phyloP scores from a whole-genome alignment of 2,888 invertebrate genomes.

The Tanypteryx hageni region DNA sequence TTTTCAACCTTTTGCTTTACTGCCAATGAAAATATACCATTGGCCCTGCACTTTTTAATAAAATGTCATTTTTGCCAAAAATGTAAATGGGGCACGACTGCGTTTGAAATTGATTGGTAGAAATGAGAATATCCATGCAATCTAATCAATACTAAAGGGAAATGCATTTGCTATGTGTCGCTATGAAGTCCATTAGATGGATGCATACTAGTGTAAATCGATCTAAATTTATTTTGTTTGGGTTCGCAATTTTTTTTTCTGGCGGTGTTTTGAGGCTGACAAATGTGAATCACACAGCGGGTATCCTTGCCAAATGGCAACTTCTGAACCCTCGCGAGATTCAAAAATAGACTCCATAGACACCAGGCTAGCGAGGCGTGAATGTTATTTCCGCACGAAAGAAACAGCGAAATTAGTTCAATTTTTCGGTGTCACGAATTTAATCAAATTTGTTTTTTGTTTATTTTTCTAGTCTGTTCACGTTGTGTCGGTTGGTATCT shows the following conservation, averaged over 20 bases:
- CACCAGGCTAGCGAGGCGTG: constrained; percentile 11
- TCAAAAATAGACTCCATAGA: neutral
- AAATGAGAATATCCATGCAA: no score
- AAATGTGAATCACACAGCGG: constrained; percentile 10
- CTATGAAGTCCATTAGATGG: neutral
- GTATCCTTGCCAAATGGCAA: neutral
- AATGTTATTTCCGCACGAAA: neutral
- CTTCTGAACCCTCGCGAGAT: neutral
- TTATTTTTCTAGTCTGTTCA: no score
- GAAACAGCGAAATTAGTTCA: neutral
- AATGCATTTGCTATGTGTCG: no score
- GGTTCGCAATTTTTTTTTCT: neutral
- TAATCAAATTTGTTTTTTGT: no score
- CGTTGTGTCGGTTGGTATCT: no score
- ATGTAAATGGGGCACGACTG: no score
- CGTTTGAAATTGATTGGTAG: no score
- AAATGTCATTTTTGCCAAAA: no score
- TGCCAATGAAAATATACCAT: no score
- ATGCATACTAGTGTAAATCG: neutral
- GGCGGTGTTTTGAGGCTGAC: constrained; percentile 25
- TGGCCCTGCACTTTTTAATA: no score
- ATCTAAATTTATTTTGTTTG: constrained; percentile 32
- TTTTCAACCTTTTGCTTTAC: no score
- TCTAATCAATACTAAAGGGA: no score
- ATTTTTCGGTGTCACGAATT: neutral